phyloP scores from a whole-genome alignment of 2,888 invertebrate species.

The Brachyptera putata region DNA sequence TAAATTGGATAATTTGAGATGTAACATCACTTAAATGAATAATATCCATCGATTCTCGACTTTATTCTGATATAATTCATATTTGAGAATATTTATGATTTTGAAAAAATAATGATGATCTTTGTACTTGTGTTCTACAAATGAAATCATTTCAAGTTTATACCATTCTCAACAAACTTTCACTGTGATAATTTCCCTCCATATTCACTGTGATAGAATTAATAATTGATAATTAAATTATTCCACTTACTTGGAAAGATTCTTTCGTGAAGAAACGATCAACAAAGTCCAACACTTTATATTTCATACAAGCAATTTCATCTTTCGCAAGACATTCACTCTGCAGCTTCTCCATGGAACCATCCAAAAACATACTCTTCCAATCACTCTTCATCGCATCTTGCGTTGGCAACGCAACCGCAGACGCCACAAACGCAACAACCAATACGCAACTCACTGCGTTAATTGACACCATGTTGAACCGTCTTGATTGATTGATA shows the following conservation, averaged over 20 bases:
- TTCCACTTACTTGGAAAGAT: constrained; percentile 61
- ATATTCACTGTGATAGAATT: too few species aligned
- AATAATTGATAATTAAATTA: not conserved
- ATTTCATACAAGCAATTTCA: constrained; percentile 76
- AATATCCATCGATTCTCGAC: too few species aligned
- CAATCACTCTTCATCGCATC: constrained; percentile 5
- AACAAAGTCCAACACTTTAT: constrained; percentile 64
- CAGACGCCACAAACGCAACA: not conserved
- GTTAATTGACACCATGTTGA: not conserved
- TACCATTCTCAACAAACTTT: too few species aligned
- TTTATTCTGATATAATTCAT: too few species aligned
- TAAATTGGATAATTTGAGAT: too few species aligned
- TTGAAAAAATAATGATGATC: too few species aligned
- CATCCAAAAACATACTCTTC: constrained; percentile 61
- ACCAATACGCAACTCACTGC: not conserved
- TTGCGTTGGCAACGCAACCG: constrained; percentile 5
- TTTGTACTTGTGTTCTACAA: too few species aligned
- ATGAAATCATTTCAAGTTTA: too few species aligned
- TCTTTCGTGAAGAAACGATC: constrained; percentile 76
- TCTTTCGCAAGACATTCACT: constrained; percentile 66
- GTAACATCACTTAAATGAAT: too few species aligned
- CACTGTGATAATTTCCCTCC: too few species aligned
- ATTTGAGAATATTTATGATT: too few species aligned
- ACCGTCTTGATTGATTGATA: not conserved
- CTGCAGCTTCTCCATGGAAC: constrained; percentile 60